A percentile compares a stretch with the other conserved stretches of the same genome.
phyloP scores from a whole-genome alignment of 2,113 vertebrate species.

The Cromileptes altivelis region DNA sequence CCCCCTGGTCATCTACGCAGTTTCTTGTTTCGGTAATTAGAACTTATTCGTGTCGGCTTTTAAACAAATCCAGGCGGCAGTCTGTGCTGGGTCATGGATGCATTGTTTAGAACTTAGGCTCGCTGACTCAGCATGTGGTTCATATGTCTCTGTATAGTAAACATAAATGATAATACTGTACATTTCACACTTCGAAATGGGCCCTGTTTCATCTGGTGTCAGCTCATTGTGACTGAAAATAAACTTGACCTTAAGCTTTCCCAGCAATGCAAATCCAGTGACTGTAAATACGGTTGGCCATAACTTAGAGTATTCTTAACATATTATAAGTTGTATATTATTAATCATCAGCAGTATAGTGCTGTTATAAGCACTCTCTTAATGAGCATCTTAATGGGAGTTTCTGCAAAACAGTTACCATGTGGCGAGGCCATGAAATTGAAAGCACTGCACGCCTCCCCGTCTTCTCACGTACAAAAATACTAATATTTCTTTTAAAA shows the following conservation, averaged over 20 bases:
- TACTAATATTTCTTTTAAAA: constrained; percentile 22
- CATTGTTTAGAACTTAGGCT: neutral
- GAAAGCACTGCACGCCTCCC: neutral
- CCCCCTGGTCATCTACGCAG: neutral
- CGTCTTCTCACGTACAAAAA: constrained; percentile 17
- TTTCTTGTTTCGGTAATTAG: neutral
- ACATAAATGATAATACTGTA: neutral
- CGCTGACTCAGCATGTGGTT: neutral
- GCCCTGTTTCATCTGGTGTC: neutral
- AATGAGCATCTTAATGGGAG: constrained; percentile 31
- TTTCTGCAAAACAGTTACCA: constrained; percentile 21
- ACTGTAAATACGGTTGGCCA: neutral
- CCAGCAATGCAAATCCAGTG: neutral
- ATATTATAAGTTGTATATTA: neutral
- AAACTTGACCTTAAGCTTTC: neutral
- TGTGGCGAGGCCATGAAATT: constrained; percentile 8
- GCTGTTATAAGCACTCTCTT: neutral
- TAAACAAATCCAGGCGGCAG: neutral
- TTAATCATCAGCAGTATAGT: constrained; percentile 14
- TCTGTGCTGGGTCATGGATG: neutral
- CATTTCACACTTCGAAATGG: neutral
- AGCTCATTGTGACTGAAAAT: neutral
- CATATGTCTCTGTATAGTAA: neutral
- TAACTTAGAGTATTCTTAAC: neutral
- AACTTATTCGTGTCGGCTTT: neutral